Evolutionary conservation across 2,113 vertebrate species (phyloP), one percentile per base, ranked within the genome.

Genomic region (Phaethon lepturus): DNA sequence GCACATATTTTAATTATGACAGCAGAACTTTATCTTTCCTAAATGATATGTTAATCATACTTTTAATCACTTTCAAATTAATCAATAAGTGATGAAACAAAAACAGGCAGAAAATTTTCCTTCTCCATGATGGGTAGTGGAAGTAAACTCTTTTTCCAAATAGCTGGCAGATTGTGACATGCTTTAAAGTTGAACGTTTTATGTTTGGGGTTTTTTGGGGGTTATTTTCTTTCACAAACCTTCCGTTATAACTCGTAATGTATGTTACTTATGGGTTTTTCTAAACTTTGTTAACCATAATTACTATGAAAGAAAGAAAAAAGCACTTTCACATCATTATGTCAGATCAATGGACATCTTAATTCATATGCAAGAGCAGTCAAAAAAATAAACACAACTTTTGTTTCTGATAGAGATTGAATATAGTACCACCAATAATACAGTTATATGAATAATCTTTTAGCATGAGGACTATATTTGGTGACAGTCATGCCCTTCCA

Each of bases 1-100:
- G 40, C 52, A 44, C 0, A 0, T 28, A 38, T 69, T 75, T 59
- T 63, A n/a, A 23, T 72, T 83, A 47, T 52, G 63, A 13, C 58
- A 72, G 56, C 5, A 85, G 17, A n/a, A 23, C 9, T 68, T 88
- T 47, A 3, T 52, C 8, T 7, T 72, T 81, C n/a, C 29, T 73
- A 84, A 84, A 55, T n/a, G 23, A 42, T 11, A 45, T 5, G 3
- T 47, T 38, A 86, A 24, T 58, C 6, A 42, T 68, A 52, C 2
- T 64, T 62, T 15, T 35, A 47, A 19, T 72, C 17, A n/a, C 8
- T 49, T 53, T 69, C 79, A n/a, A 73, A 73, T 7, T 79, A 91
- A 66, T 35, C 8, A 49, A 24, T 6, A 4, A 58, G 5, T 31
- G 25, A 47, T 45, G 22, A 72, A 83, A 69, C 7, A 76, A 44